phyloP scores from a whole-genome alignment of 2,888 invertebrate species.

The Cheilosia urbana region DNA sequence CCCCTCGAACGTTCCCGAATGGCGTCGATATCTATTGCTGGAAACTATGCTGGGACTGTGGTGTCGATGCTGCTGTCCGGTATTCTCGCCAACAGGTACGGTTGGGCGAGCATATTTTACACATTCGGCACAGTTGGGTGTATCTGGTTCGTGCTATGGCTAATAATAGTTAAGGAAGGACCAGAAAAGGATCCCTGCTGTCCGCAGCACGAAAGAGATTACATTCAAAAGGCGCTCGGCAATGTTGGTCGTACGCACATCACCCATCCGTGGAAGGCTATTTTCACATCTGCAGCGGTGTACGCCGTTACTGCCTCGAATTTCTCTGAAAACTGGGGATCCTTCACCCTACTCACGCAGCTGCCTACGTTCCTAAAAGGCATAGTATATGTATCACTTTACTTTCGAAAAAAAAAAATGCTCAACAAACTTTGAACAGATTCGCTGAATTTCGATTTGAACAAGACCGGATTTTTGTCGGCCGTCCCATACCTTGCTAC shows the following conservation, averaged over 20 bases:
- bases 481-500: constrained; percentile 95
- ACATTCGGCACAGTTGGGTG: constrained; percentile 89
- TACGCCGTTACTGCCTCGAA: constrained; percentile 94
- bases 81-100: constrained; percentile 88
- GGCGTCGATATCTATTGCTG: constrained; percentile 93
- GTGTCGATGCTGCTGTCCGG: constrained; percentile 92
- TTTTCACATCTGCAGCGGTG: constrained; percentile 90
- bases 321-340: constrained; percentile 96
- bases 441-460: constrained; percentile 89
- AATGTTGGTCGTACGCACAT: constrained; percentile 84
- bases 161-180: constrained; percentile 88
- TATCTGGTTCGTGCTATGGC: constrained; percentile 90
- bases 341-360: constrained; percentile 93
- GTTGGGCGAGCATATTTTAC: constrained; percentile 93
- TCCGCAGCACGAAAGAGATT: constrained; percentile 89
- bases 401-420: background rate
- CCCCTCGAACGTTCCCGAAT: constrained; percentile 90
- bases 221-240: constrained; percentile 87
- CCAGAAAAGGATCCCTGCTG: constrained; percentile 91
- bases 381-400: constrained; percentile 79
- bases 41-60: constrained; percentile 93
- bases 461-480: constrained; percentile 92
- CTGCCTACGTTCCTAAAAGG: constrained; percentile 93
- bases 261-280: constrained; percentile 90
- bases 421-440: constrained; percentile 84